These are phyloP conservation scores for Diceros bicornis DNA, from an alignment of 2,797 vertebrate genomes.

Conservation along the genomic window DNA sequence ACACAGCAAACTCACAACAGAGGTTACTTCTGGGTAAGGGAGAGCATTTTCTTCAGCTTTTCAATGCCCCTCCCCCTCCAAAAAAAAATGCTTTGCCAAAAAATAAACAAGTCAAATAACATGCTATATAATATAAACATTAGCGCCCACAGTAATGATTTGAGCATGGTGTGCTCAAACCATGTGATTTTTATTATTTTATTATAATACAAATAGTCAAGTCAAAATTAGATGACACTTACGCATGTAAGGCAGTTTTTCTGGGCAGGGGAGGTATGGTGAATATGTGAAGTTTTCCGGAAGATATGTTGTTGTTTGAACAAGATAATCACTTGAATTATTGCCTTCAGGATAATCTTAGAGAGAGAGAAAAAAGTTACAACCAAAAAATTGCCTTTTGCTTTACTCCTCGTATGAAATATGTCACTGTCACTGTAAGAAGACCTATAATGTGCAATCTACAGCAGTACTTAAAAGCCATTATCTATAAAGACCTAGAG, in stretches of 20 bases:
- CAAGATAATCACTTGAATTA: constrained; percentile 96
- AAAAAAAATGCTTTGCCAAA: neutral
- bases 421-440: neutral
- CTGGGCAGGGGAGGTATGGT: constrained; percentile 95
- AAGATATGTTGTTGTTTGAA: constrained; percentile 96
- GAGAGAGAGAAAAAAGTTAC: constrained; percentile 82
- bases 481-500: neutral
- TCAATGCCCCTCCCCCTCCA: neutral
- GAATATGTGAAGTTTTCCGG: constrained; percentile 98
- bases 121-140: neutral
- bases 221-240: constrained; percentile 87
- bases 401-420: constrained; percentile 6
- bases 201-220: constrained; percentile 25
- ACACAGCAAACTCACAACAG: neutral
- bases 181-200: neutral
- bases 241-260: constrained; percentile 99
- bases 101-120: neutral
- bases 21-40: neutral
- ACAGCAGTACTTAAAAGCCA: constrained; percentile 22
- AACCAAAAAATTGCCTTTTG: constrained; percentile 27
- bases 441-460: neutral
- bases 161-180: neutral
- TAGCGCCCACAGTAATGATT: neutral
- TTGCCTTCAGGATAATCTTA: constrained; percentile 97
- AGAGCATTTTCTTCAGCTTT: constrained; percentile 55